Evolutionary conservation across 1,140 invertebrate genomes (phyloP), one percentile per base, ranked within the genome.

Genomic region (Epicauta chinensis): DNA sequence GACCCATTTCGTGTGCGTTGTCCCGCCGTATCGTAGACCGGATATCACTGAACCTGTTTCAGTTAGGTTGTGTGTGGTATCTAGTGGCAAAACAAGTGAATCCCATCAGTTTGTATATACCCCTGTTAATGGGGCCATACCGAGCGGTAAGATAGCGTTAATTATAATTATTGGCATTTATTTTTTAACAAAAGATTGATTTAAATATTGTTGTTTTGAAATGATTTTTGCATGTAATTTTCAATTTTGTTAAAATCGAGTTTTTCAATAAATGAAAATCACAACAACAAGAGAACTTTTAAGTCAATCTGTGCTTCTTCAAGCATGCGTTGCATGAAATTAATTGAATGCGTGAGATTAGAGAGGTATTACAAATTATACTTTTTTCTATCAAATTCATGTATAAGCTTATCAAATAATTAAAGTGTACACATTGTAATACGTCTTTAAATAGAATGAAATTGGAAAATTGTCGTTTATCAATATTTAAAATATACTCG

Each of bases 1-100:
- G 90, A 94, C 89, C n/a, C 93, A 97, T 74, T 75, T 97, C 31
- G 90, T 97, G 3, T 95, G 92, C 72, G 83, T 82, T 38, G 82
- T 97, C 39, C 94, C 94, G 7, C 75, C 87, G 3, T 97, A 90
- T 75, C 71, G 77, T 30, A 76, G 81, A 51, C 70, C 75, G 23
- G 67, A 74, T 34, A 77, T 88, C 16, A 67, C 75, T 11, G 84
- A 87, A 61, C 78, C 84, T 10, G 81, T 92, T 16, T 71, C 71
- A 50, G 83, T 89, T 15, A 85, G 85, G 71, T 71, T 96, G 62
- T 83, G 84, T 59, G 87, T 94, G 16, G 76, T 87, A 5, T 93
- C 92, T 43, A 89, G 87, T 41, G 88, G 87, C 52, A 93, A 92
- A 74, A 82, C 81, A 42, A 93, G 90, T 66, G 93, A 97, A 67